Percentiles rank a stretch among this genome's conserved stretches.
Conservation (phyloP, 2,113 vertebrate species). For the Phyllostomus hastatus region DNA sequence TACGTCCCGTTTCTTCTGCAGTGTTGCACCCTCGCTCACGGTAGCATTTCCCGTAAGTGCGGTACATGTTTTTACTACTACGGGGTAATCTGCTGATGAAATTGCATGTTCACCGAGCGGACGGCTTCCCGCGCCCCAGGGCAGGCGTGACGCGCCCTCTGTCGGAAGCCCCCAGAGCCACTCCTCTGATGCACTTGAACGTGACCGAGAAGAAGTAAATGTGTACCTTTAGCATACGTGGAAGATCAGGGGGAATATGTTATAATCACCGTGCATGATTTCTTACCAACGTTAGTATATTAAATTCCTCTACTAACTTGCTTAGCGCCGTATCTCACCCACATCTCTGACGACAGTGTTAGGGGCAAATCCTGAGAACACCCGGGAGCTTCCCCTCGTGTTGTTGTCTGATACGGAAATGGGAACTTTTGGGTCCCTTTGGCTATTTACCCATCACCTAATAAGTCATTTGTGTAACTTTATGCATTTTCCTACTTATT, state of each 20-base stretch:
- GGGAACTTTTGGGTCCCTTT: background rate
- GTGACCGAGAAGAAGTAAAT: background rate
- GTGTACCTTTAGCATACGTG: background rate
- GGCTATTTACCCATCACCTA: background rate
- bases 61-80: background rate
- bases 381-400: fast-evolving
- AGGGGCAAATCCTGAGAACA: background rate
- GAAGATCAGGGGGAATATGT: background rate
- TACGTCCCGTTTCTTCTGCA: background rate
- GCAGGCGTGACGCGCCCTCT: background rate
- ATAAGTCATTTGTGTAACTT: background rate
- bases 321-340: background rate
- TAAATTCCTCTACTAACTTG: background rate
- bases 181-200: background rate
- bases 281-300: background rate
- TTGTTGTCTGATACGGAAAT: background rate
- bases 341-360: background rate
- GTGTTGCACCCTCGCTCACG: background rate
- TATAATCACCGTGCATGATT: background rate
- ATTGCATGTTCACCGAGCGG: background rate
- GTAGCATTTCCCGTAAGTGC: background rate
- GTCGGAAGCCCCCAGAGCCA: background rate
- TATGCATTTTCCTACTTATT: background rate
- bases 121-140: background rate
- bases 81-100: background rate